Percentiles rank a stretch among this genome's conserved stretches.
phyloP scores from a whole-genome alignment of 2,888 invertebrate species.

The Eucera pruinosa region DNA sequence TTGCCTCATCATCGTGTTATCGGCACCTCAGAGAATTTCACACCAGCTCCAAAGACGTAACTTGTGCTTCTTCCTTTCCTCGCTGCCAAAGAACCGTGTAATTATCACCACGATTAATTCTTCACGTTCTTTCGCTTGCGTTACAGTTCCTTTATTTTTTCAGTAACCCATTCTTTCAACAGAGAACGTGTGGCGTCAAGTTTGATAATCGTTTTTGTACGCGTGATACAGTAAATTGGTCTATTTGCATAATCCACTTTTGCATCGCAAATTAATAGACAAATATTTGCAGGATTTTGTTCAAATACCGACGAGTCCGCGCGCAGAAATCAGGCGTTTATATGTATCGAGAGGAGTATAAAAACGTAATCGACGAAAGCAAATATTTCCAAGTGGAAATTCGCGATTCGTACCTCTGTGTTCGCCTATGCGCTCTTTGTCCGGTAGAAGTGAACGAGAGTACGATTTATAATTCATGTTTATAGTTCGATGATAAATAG shows the following conservation, averaged over 20 bases:
- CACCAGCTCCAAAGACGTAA: slow-evolving; percentile 14
- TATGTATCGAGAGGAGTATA: neutral
- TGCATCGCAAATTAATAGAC: slow-evolving; percentile 12
- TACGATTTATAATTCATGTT: slow-evolving; percentile 54
- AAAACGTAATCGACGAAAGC: slow-evolving; percentile 18
- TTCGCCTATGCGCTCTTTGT: slow-evolving; percentile 32
- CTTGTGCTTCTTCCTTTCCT: too few relatives aligned
- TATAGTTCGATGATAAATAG: slow-evolving; percentile 58
- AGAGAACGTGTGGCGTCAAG: too few relatives aligned
- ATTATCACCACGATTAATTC: slow-evolving; percentile 31
- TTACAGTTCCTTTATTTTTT: too few relatives aligned
- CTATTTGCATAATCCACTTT: neutral
- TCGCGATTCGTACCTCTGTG: slow-evolving; percentile 45
- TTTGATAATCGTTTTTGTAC: neutral
- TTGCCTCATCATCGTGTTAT: slow-evolving; percentile 67
- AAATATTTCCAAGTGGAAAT: slow-evolving; percentile 48
- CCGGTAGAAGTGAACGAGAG: slow-evolving; percentile 48
- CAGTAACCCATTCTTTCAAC: too few relatives aligned
- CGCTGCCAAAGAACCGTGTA: slow-evolving; percentile 16
- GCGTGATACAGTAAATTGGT: neutral
- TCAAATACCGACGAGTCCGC: neutral
- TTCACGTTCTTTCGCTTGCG: neutral
- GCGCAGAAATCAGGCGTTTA: neutral
- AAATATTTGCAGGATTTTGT: slow-evolving; percentile 6
- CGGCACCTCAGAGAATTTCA: slow-evolving; percentile 61